Evolutionary conservation across 2,797 vertebrate species (phyloP).

Genomic region (Brotula barbata): DNA sequence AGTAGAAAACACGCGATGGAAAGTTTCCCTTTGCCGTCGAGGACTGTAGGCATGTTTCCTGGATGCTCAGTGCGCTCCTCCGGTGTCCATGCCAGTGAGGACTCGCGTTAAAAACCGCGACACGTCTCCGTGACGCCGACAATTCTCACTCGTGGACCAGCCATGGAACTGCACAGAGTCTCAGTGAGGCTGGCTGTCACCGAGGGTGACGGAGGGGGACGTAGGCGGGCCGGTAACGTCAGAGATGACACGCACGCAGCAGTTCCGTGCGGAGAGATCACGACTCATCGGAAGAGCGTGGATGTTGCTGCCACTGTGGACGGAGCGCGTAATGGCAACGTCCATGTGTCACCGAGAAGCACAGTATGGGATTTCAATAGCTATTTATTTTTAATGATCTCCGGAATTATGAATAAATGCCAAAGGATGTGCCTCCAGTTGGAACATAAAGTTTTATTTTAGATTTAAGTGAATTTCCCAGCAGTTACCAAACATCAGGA

Average conservation of each 20-base stretch:
- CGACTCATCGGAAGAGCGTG: conserved; percentile 58
- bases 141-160: conserved; percentile 39
- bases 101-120: conserved; percentile 34
- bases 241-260: conserved; percentile 63
- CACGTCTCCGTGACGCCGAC: conserved; percentile 15
- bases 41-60: conserved; percentile 78
- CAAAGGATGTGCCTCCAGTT: too few relatives aligned
- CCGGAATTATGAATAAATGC: too few relatives aligned
- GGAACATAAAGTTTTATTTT: too few relatives aligned
- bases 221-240: conserved; percentile 69
- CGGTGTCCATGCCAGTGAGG: conserved; percentile 69
- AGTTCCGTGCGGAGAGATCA: conserved; percentile 51
- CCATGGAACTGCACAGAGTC: conserved; percentile 31
- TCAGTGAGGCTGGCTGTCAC: conserved; percentile 27
- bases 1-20: conserved; percentile 71
- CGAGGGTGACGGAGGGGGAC: conserved; percentile 39
- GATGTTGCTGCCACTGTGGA: too few relatives aligned
- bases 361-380: too few relatives aligned
- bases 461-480: too few relatives aligned
- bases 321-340: too few relatives aligned
- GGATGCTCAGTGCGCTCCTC: conserved; percentile 62
- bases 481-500: too few relatives aligned
- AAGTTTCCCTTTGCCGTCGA: conserved; percentile 75
- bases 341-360: too few relatives aligned
- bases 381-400: too few relatives aligned